A percentile compares a stretch with the other conserved stretches of the same genome.
Conservation (phyloP, 2,888 invertebrate genomes). For the Autographa pulchrina region DNA sequence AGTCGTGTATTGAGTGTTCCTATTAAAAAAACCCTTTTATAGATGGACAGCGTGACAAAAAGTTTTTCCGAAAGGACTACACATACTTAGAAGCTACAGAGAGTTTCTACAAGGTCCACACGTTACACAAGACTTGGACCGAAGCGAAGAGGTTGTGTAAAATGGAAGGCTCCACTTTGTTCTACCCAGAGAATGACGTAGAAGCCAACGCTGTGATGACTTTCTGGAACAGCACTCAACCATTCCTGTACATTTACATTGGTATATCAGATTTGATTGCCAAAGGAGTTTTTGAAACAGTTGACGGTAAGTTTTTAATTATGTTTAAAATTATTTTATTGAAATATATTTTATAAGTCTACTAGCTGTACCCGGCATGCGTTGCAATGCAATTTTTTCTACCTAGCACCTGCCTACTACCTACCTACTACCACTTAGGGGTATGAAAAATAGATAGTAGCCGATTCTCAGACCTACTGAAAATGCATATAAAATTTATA, state of each 20-base stretch:
- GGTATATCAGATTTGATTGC: constrained; percentile 72
- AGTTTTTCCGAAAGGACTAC: constrained; percentile 79
- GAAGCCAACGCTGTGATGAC: constrained; percentile 68
- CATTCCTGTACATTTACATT: constrained; percentile 59
- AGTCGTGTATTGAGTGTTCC: not conserved
- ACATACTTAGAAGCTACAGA: constrained; percentile 65
- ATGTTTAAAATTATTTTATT: no score
- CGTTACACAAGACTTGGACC: constrained; percentile 69
- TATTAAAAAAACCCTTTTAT: constrained; percentile 33
- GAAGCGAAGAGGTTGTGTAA: constrained; percentile 73
- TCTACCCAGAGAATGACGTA: constrained; percentile 71
- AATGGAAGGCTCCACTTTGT: constrained; percentile 74
- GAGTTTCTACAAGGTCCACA: constrained; percentile 80
- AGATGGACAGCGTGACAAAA: constrained; percentile 72
- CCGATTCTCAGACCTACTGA: no score
- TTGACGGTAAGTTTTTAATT: constrained; percentile 1
- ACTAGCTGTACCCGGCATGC: no score
- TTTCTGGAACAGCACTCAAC: constrained; percentile 65
- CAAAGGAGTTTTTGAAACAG: constrained; percentile 42
- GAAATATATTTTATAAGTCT: no score
- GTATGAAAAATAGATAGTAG: no score
- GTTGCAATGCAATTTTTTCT: no score
- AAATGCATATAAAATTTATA: no score
- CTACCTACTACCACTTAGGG: no score
- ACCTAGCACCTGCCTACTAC: no score